Evolutionary conservation across 2,113 vertebrate genomes (phyloP).

Genomic region (Pardalotus punctatus): DNA sequence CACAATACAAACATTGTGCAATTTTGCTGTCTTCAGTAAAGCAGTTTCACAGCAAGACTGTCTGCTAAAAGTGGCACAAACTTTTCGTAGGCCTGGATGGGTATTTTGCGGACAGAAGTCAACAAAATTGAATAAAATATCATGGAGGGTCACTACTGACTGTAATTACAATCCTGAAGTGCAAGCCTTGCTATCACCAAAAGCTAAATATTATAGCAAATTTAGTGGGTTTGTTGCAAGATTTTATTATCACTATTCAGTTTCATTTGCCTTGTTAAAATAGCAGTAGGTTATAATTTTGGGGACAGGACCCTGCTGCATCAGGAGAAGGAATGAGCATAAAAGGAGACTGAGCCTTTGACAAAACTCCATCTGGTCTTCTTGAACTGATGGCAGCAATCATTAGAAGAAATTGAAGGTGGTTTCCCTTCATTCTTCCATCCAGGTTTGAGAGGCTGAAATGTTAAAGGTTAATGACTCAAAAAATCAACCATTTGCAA

Average conservation of each 20-base stretch:
- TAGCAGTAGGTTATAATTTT: neutral
- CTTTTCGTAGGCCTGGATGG: neutral
- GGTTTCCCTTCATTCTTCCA: neutral
- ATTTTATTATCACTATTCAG: neutral
- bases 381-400: neutral
- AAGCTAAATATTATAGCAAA: neutral
- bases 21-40: neutral
- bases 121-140: neutral
- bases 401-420: neutral
- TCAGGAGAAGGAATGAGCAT: neutral
- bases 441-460: neutral
- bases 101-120: neutral
- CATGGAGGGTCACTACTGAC: neutral
- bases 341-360: neutral
- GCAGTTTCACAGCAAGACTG: neutral
- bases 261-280: neutral
- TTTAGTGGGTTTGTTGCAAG: neutral
- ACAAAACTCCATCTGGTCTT: neutral
- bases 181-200: neutral
- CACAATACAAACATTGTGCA: fast-evolving
- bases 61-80: neutral
- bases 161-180: neutral
- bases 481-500: neutral
- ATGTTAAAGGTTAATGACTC: neutral
- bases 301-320: neutral